Evolutionary conservation across 2,113 vertebrate genomes (phyloP).

Genomic region (Capreolus pygargus): DNA sequence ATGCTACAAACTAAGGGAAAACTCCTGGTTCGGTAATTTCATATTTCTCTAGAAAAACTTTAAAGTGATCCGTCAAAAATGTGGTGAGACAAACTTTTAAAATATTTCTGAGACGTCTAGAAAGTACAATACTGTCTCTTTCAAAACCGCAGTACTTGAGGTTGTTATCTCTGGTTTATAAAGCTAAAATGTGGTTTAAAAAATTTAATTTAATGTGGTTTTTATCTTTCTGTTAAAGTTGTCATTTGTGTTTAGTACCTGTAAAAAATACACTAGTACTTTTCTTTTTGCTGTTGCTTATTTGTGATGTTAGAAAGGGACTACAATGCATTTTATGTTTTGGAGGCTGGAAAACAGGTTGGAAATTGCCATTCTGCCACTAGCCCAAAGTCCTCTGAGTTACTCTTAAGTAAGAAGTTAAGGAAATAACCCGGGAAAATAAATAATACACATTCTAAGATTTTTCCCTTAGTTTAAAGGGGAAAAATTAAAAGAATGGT

Average conservation of each 20-base stretch:
- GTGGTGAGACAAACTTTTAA: neutral
- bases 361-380: neutral
- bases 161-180: neutral
- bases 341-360: neutral
- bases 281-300: neutral
- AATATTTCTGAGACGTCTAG: neutral
- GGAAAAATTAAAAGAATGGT: neutral
- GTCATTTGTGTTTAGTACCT: neutral
- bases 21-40: neutral
- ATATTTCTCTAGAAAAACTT: constrained; percentile 27
- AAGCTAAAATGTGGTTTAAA: neutral
- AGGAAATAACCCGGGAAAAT: neutral
- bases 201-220: neutral
- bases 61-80: neutral
- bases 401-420: neutral
- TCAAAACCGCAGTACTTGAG: neutral
- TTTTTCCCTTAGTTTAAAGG: neutral
- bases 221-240: constrained; percentile 3
- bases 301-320: neutral
- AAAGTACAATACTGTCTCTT: neutral
- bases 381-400: neutral
- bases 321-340: neutral
- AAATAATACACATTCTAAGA: neutral
- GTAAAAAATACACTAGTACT: neutral
- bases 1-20: neutral